phyloP scores from a whole-genome alignment of 2,888 invertebrate species.

The Caenorhabditis sp. region DNA sequence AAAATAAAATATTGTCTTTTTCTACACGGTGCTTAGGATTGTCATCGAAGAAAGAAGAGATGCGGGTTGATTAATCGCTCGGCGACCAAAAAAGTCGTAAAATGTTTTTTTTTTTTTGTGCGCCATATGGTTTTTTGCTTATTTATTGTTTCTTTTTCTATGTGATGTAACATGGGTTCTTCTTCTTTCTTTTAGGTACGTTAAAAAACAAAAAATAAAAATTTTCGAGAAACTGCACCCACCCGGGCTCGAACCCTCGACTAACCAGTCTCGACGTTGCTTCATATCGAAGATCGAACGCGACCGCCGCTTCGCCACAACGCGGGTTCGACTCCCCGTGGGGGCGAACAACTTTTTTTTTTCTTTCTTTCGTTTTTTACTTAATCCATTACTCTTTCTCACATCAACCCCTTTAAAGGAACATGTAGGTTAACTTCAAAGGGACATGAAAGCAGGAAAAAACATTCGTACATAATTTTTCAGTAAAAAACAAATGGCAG shows the following conservation, averaged over 20 bases:
- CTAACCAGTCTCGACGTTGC: too few relatives aligned
- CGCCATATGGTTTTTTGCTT: constrained; percentile 9
- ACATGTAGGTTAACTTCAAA: constrained; percentile 6
- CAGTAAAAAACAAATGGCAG: constrained; percentile 7
- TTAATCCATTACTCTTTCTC: too few relatives aligned
- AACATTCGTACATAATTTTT: background rate
- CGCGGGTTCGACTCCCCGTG: too few relatives aligned
- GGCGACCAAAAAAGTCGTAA: background rate
- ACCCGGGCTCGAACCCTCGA: too few relatives aligned
- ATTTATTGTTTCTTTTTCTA: constrained; percentile 29
- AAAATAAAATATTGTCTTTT: background rate
- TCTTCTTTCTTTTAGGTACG: background rate
- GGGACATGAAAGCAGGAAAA: background rate
- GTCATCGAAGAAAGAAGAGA: background rate
- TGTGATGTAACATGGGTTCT: constrained; percentile 31
- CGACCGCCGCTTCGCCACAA: too few relatives aligned
- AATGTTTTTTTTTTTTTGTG: background rate
- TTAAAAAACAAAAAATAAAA: too few relatives aligned
- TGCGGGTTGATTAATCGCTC: background rate
- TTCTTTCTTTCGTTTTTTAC: too few relatives aligned
- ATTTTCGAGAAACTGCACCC: too few relatives aligned
- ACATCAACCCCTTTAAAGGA: too few relatives aligned
- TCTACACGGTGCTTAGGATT: background rate
- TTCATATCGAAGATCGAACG: too few relatives aligned
- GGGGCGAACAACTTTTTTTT: too few relatives aligned